Evolutionary conservation across 2,888 invertebrate species (phyloP).

Genomic region (Plutella xylostella): DNA sequence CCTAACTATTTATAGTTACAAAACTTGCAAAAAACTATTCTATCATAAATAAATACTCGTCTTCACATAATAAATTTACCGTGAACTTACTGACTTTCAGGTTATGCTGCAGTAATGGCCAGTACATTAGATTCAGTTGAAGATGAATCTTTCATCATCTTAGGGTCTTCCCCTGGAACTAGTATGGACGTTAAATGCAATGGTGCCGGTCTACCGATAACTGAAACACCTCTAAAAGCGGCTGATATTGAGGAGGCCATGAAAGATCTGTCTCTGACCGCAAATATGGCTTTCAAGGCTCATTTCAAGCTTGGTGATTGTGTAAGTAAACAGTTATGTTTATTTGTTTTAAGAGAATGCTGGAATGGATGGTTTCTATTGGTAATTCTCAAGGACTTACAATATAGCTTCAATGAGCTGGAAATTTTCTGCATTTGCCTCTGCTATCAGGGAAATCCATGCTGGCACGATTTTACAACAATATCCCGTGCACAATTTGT

Average conservation of each 20-base stretch:
- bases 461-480: too few species aligned
- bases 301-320: slow-evolving; percentile 49
- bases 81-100: background rate
- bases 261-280: slow-evolving; percentile 45
- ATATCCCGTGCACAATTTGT: too few species aligned
- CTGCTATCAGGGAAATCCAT: too few species aligned
- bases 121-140: slow-evolving; percentile 35
- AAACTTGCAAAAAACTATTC: too few species aligned
- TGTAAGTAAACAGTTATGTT: slow-evolving; percentile 52
- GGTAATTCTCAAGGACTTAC: too few species aligned
- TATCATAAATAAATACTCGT: too few species aligned
- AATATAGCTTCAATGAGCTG: too few species aligned
- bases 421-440: too few species aligned
- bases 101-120: slow-evolving; percentile 14
- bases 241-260: slow-evolving; percentile 48
- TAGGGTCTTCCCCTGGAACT: slow-evolving; percentile 50
- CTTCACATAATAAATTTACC: too few species aligned
- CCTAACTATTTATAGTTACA: too few species aligned
- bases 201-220: slow-evolving; percentile 24
- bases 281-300: slow-evolving; percentile 50
- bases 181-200: slow-evolving; percentile 46
- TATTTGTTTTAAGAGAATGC: too few species aligned
- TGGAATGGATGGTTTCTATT: too few species aligned
- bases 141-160: slow-evolving; percentile 60
- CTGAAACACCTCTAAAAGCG: slow-evolving; percentile 26